phyloP scores from a whole-genome alignment of 1,140 invertebrate genomes.

The Drosophila ohnishii region DNA sequence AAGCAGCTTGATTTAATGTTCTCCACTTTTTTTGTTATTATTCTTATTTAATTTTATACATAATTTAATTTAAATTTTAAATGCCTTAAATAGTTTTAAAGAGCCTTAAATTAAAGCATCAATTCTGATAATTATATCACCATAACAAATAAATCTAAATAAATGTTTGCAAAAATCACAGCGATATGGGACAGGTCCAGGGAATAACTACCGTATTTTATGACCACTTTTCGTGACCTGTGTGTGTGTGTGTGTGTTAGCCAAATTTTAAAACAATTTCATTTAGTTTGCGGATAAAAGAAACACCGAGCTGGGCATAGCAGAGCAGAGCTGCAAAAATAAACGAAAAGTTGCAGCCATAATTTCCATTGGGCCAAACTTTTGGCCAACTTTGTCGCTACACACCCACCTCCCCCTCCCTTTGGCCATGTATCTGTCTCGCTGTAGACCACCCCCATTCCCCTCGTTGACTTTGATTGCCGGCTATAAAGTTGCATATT shows the following conservation, averaged over 20 bases:
- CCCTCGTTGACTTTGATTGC: slow-evolving; percentile 43
- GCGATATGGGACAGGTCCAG: neutral
- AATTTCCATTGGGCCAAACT: slow-evolving; percentile 45
- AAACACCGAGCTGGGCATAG: slow-evolving; percentile 12
- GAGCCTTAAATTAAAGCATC: neutral
- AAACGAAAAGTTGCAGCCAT: slow-evolving; percentile 47
- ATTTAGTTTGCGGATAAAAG: slow-evolving; percentile 48
- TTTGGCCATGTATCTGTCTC: slow-evolving; percentile 23
- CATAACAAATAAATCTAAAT: neutral
- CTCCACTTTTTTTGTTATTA: too few species aligned
- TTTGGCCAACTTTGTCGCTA: slow-evolving; percentile 30
- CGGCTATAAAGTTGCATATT: slow-evolving; percentile 44
- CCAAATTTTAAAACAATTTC: slow-evolving; percentile 70
- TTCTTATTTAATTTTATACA: neutral
- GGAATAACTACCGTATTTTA: neutral
- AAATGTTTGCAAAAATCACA: neutral
- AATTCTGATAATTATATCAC: neutral
- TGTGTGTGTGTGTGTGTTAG: slow-evolving; percentile 10
- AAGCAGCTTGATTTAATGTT: neutral
- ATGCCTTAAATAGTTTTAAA: neutral
- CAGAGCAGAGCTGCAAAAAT: slow-evolving; percentile 18
- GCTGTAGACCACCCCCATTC: neutral
- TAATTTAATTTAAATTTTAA: neutral
- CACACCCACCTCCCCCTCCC: neutral
- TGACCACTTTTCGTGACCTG: neutral